Base-by-base conservation (phyloP, 2,888 invertebrate species). In the Cheilosia urbana region DNA sequence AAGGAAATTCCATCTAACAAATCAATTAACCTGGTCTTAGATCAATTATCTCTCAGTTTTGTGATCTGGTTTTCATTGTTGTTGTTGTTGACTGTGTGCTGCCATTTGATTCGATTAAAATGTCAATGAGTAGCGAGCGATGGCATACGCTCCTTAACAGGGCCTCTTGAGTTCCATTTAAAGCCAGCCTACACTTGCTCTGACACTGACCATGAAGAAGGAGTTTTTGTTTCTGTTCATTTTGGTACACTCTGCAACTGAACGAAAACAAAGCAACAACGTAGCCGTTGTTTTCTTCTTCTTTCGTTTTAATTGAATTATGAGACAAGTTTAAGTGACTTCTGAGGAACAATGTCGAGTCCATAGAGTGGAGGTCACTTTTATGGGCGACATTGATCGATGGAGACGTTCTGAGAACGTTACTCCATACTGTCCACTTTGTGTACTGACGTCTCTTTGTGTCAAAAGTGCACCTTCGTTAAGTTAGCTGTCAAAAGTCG, bases 1-100 rank as follows among this genome's bases (percentile, higher is more conserved):
- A 30, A 65, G 58, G 68, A 55, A 79, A 79, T 84, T 79, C 79
- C 69, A 45, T 63, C 69, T 79, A 73, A 65, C 63, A 79, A 84
- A 80, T 84, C 84, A 84, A 84, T 84, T 84, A 84, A 80, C 63
- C 72, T 62, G 63, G 72, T 37, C 69, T 40, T 49, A 60, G 69
- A 69, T 71, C 78, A 63, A 69, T 71, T 78, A 63, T 78, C 69
- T 57, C 65, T 17, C 40, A 55, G 45, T 40, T 47, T 60, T 66
- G 79, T 51, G 49, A 51, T 63, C 69, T 58, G 51, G 63, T 68
- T 75, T 63, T 30, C 30, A 9, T 2, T 9, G 3, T 27, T 27
- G 13, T 15, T 58, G 40, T 55, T 60, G 63, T 55, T 55, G 21
- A 66, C 37, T 47, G 27, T 51, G 27, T 30, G 30, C 30, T 30